Conservation (phyloP, 2,888 invertebrate species). For the Chrysina gloriosa region DNA sequence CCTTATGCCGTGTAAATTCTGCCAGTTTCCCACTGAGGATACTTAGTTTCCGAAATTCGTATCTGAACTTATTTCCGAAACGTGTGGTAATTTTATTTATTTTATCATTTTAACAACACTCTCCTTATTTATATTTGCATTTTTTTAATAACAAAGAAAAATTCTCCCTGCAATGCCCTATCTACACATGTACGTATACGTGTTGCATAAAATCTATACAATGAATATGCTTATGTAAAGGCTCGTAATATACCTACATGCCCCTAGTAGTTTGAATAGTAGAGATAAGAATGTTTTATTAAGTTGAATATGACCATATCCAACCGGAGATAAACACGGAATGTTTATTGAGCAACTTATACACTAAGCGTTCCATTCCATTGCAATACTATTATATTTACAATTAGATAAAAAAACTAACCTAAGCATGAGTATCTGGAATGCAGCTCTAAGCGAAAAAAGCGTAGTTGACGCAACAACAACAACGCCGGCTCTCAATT, state of each 20-base stretch:
- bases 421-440: slow-evolving; percentile 15
- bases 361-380: background rate
- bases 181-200: too few species aligned
- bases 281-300: slow-evolving; percentile 5
- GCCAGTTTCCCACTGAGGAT: too few species aligned
- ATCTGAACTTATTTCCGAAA: too few species aligned
- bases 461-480: slow-evolving; percentile 14
- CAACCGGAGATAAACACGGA: slow-evolving; percentile 11
- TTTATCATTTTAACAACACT: too few species aligned
- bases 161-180: too few species aligned
- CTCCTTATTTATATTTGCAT: too few species aligned
- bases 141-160: too few species aligned
- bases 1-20: too few species aligned
- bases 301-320: slow-evolving; percentile 1
- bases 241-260: too few species aligned
- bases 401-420: background rate
- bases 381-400: background rate
- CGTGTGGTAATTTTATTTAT: too few species aligned
- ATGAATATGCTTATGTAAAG: slow-evolving; percentile 6
- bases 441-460: slow-evolving; percentile 22
- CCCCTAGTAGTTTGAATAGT: slow-evolving; percentile 13
- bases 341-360: slow-evolving; percentile 10
- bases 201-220: background rate
- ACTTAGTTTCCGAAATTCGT: too few species aligned
- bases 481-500: slow-evolving; percentile 17